Base-by-base conservation (phyloP, 2,113 vertebrate species). In the Vicugna pacos region DNA sequence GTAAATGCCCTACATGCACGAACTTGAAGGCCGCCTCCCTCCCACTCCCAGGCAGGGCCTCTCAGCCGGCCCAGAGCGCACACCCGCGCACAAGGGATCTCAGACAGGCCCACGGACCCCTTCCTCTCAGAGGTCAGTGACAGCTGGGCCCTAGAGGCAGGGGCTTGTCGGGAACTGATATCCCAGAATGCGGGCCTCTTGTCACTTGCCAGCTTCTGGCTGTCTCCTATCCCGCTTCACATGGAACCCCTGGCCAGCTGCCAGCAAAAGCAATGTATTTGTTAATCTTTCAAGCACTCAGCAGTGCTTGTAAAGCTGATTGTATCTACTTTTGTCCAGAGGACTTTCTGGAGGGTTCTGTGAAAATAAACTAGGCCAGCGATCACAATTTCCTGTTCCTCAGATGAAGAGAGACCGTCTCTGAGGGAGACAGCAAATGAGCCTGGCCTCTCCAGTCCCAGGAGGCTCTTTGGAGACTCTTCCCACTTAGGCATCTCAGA, bases 241-340 rank as follows among this genome's bases (percentile, higher is more conserved):
- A 67, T 70, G 69, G 93, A 91, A 62, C 8, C 52, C 38, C 92
- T 98, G 98, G 98, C 94, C 50, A 12, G 24, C 81, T 32, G 98
- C 98, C 98, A 98, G 97, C 56, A 94, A 94, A 89, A 98, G 97
- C 98, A 98, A 90, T 73, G 97, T 90, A 77, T 96, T 93, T 97
- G 95, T 96, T 98, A 94, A 97, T 96, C 96, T 97, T 96, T 96
- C 97, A 97, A 97, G 97, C 93, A 98, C 95, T 72, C 97, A 9
- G 64, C 9, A 84, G 94, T 85, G 97, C 98, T 96, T 96, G 83
- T 83, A 76, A 91, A 95, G 91, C 80, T 60, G 97, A 98, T 97
- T 52, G 1, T 67, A 98, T 98, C 98, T 98, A 7, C 2, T 81
- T 97, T 32, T 96, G 95, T 97, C 79, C 58, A 89, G 87, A 96